Conservation (phyloP, 2,113 vertebrate species). For the Poeciliopsis turrubarensis region DNA sequence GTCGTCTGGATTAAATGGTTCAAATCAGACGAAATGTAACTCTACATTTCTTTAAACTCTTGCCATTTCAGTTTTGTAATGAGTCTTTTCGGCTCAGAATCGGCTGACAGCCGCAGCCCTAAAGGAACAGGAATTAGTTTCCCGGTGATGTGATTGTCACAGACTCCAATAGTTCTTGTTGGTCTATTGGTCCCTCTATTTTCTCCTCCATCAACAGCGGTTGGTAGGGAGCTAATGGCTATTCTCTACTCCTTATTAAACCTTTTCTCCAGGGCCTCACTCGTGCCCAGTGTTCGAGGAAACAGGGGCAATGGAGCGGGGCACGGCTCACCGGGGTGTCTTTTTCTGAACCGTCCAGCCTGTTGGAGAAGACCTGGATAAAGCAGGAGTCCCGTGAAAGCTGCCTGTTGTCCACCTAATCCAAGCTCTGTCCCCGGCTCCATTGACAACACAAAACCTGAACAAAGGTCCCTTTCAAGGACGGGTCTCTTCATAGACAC, state of each 20-base stretch:
- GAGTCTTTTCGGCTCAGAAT: slow-evolving; percentile 24
- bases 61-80: slow-evolving; percentile 27
- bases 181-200: slow-evolving; percentile 60
- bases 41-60: slow-evolving; percentile 13
- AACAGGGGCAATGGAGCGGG: slow-evolving; percentile 61
- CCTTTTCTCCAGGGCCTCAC: slow-evolving; percentile 66
- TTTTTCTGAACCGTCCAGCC: slow-evolving; percentile 68
- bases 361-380: slow-evolving; percentile 71
- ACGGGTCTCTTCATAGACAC: slow-evolving; percentile 64
- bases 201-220: slow-evolving; percentile 66
- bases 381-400: slow-evolving; percentile 70
- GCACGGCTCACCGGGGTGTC: slow-evolving; percentile 70
- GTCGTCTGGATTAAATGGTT: slow-evolving; percentile 5
- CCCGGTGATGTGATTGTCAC: slow-evolving; percentile 59
- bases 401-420: slow-evolving; percentile 78
- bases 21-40: slow-evolving; percentile 3
- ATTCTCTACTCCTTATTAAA: slow-evolving; percentile 74
- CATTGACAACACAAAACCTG: slow-evolving; percentile 65
- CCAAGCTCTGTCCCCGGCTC: slow-evolving; percentile 64
- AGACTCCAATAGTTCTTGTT: slow-evolving; percentile 52
- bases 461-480: slow-evolving; percentile 77
- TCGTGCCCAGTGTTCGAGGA: slow-evolving; percentile 67
- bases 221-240: slow-evolving; percentile 71
- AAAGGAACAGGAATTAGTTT: slow-evolving; percentile 57
- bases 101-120: neutral